Conservation (phyloP, 1,140 invertebrate genomes). For the Lysiphlebus fabarum region DNA sequence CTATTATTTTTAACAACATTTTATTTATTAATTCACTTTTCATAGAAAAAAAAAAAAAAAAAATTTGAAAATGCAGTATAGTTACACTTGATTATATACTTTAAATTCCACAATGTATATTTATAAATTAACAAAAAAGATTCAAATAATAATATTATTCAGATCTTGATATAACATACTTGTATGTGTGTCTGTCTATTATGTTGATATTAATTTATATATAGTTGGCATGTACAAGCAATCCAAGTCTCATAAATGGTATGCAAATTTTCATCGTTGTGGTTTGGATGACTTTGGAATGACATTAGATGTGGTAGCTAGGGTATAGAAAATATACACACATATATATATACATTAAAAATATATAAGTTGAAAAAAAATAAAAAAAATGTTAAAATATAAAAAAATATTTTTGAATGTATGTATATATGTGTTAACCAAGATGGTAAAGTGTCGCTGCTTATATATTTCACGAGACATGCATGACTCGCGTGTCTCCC, state of each 20-base stretch:
- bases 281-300: slow-evolving; percentile 22
- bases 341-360: too few relatives aligned
- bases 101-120: too few relatives aligned
- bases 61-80: too few relatives aligned
- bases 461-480: slow-evolving; percentile 44
- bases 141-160: too few relatives aligned
- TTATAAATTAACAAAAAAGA: too few relatives aligned
- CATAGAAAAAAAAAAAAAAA: too few relatives aligned
- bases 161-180: not conserved
- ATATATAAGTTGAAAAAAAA: not conserved
- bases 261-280: slow-evolving; percentile 34
- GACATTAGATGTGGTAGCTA: slow-evolving; percentile 4
- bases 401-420: not conserved
- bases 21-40: too few relatives aligned
- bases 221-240: not conserved
- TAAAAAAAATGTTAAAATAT: not conserved
- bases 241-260: slow-evolving; percentile 34
- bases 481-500: slow-evolving; percentile 48
- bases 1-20: too few relatives aligned
- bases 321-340: not conserved
- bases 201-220: too few relatives aligned
- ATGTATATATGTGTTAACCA: slow-evolving; percentile 5
- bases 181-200: too few relatives aligned
- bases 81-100: too few relatives aligned
- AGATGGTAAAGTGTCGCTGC: slow-evolving; percentile 39